Conservation (phyloP, 1,140 invertebrate species). For the Lethrus apterus region DNA sequence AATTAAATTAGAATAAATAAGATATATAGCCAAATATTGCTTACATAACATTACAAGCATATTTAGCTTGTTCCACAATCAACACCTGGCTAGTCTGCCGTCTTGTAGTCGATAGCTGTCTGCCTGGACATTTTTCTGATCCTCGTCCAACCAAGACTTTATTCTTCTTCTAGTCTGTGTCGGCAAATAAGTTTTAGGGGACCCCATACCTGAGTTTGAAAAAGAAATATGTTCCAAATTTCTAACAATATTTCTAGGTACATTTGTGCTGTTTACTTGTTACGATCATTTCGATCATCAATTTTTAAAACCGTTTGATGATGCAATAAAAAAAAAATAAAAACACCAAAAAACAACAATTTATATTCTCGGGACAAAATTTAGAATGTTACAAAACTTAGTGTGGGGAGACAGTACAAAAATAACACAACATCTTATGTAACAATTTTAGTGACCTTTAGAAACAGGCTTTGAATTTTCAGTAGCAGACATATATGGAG, state of each 20-base stretch:
- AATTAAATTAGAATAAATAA: no score
- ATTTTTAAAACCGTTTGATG: neutral
- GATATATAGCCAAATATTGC: no score
- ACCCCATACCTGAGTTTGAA: constrained; percentile 9
- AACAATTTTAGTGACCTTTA: constrained; percentile 4
- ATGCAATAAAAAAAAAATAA: constrained; percentile 2
- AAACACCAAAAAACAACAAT: constrained; percentile 9
- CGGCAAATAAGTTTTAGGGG: constrained; percentile 1
- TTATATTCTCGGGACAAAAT: constrained; percentile 13
- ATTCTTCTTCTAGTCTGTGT: constrained; percentile 7
- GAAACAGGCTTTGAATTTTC: constrained; percentile 7
- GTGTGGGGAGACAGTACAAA: constrained; percentile 6
- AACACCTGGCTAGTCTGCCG: no score
- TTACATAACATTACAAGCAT: no score
- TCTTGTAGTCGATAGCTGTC: no score
- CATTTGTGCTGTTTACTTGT: no score
- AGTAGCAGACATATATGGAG: constrained; percentile 6
- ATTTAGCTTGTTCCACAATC: no score
- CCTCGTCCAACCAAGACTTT: constrained; percentile 7
- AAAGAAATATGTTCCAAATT: constrained; percentile 3
- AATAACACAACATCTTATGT: neutral
- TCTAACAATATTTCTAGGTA: constrained; percentile 9
- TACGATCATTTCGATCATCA: constrained; percentile 1
- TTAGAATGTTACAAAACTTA: constrained; percentile 10
- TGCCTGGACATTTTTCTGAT: no score